A percentile compares a stretch with the other conserved stretches of the same genome.
Evolutionary conservation across 2,113 vertebrate species (phyloP).

Genomic region (Spea multiplicata): DNA sequence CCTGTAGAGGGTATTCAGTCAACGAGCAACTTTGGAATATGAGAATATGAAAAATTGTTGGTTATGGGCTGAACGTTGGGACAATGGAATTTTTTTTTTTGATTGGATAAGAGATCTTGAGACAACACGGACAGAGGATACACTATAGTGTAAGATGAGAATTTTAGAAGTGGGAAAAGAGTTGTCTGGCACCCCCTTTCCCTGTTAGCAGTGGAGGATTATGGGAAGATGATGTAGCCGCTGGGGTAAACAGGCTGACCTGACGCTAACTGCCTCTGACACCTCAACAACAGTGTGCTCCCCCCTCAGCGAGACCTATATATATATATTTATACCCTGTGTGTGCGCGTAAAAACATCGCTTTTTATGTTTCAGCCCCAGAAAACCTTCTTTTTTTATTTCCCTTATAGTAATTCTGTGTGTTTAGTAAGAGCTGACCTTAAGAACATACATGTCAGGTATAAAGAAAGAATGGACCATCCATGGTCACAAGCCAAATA

Average conservation of each 20-base stretch:
- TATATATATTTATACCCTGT: slow-evolving; percentile 6
- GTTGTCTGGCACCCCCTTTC: neutral
- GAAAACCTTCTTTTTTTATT: neutral
- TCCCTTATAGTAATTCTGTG: no score
- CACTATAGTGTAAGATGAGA: neutral
- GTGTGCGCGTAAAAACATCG: neutral
- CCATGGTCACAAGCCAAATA: no score
- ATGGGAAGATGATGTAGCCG: neutral
- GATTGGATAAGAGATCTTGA: neutral
- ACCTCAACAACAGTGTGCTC: slow-evolving; percentile 10
- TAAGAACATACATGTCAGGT: no score
- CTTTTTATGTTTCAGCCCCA: neutral
- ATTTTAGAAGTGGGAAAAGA: neutral
- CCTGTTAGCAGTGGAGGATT: slow-evolving; percentile 1
- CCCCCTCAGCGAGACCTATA: neutral
- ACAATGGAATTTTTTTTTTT: neutral
- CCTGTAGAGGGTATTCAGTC: no score
- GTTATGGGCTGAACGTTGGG: neutral
- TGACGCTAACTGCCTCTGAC: slow-evolving; percentile 36
- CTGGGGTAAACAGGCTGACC: slow-evolving; percentile 5
- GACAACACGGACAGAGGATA: neutral
- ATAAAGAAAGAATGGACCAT: no score
- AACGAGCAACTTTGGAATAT: no score
- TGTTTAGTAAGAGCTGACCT: no score
- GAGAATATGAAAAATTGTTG: no score